Conservation (phyloP, 2,888 invertebrate species). For the Leptothorax acervorum region DNA sequence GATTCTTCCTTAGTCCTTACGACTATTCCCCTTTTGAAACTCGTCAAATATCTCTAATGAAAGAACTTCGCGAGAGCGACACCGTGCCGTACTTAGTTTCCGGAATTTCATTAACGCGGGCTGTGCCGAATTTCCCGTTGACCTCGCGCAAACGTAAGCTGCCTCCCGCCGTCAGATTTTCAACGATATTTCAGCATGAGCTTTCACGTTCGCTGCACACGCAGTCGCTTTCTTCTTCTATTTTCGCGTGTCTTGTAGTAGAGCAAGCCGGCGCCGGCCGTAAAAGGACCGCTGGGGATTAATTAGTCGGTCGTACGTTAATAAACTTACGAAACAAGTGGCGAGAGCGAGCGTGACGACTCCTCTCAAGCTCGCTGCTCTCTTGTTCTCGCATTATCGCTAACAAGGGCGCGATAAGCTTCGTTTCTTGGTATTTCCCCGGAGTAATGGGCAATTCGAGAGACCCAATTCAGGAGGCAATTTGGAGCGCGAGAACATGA, state of each 20-base stretch:
- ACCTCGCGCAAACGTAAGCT: constrained; percentile 43
- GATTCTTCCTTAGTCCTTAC: constrained; percentile 45
- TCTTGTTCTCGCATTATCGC: constrained; percentile 35
- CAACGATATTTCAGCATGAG: constrained; percentile 11
- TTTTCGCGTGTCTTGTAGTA: constrained; percentile 35
- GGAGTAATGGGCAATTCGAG: constrained; percentile 21
- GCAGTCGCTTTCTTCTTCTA: constrained; percentile 26
- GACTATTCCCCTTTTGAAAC: constrained; percentile 46
- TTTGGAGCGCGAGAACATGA: neutral
- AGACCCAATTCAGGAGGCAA: constrained; percentile 17
- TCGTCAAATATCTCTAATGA: constrained; percentile 57
- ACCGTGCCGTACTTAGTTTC: constrained; percentile 29
- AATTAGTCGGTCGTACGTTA: constrained; percentile 64
- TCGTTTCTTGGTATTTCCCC: constrained; percentile 34
- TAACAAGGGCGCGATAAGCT: constrained; percentile 48
- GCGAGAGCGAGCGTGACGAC: constrained; percentile 40
- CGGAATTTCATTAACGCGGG: constrained; percentile 61
- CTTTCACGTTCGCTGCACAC: neutral
- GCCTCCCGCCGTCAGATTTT: constrained; percentile 32
- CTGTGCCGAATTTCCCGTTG: constrained; percentile 49
- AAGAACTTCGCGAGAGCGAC: constrained; percentile 52
- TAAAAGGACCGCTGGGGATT: constrained; percentile 50
- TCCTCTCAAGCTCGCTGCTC: constrained; percentile 36
- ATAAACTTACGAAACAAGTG: constrained; percentile 63
- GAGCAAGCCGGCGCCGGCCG: constrained; percentile 22